Evolutionary conservation across 2,797 vertebrate species (phyloP).

Genomic region (Siniperca scherzeri): DNA sequence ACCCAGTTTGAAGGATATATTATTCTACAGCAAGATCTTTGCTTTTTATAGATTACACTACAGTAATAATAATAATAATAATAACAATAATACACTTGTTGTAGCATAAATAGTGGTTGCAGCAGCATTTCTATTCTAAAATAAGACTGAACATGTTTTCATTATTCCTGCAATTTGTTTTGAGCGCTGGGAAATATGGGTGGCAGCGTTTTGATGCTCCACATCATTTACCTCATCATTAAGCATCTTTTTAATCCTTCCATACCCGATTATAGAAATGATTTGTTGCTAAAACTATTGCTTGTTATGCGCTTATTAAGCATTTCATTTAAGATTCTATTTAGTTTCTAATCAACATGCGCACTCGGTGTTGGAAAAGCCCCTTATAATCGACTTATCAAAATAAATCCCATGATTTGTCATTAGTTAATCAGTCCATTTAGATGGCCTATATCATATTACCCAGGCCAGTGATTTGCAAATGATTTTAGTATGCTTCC

Average conservation of each 20-base stretch:
- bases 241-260: slow-evolving; percentile 40
- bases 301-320: slow-evolving; percentile 85
- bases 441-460: slow-evolving; percentile 78
- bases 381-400: slow-evolving; percentile 69
- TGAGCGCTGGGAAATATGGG: slow-evolving; percentile 13
- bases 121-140: slow-evolving; percentile 43
- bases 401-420: slow-evolving; percentile 75
- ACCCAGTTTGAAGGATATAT: background rate
- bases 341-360: slow-evolving; percentile 75
- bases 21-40: background rate
- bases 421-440: slow-evolving; percentile 76
- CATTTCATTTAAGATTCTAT: slow-evolving; percentile 76
- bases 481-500: slow-evolving; percentile 74
- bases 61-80: background rate
- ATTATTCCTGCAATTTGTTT: slow-evolving; percentile 72
- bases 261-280: slow-evolving; percentile 48
- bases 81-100: background rate
- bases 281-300: slow-evolving; percentile 74
- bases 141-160: slow-evolving; percentile 57
- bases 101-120: slow-evolving; percentile 14
- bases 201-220: slow-evolving; percentile 46
- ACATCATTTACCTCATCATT: slow-evolving; percentile 63
- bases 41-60: background rate
- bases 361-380: slow-evolving; percentile 57
- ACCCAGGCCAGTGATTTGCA: slow-evolving; percentile 81